Evolutionary conservation across 1,140 invertebrate species (phyloP).

Genomic region (Oncopeltus fasciatus): DNA sequence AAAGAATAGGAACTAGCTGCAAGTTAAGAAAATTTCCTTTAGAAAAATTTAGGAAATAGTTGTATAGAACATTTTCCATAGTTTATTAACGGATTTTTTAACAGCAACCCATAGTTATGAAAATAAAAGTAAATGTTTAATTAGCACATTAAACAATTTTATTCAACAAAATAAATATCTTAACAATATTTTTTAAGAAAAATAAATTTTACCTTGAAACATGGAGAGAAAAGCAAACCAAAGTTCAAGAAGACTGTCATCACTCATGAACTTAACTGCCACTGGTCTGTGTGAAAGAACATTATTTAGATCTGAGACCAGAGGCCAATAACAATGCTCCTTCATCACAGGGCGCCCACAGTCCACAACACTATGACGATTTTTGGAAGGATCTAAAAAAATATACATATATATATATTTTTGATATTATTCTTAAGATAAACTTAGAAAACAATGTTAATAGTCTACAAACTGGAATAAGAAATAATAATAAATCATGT

Average conservation of each 20-base stretch:
- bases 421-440: no score
- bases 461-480: neutral
- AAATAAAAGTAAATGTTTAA: no score
- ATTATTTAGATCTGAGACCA: slow-evolving; percentile 93
- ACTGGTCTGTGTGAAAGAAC: slow-evolving; percentile 86
- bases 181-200: neutral
- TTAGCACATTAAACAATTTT: no score
- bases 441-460: no score
- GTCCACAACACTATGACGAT: slow-evolving; percentile 84
- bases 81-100: no score
- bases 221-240: slow-evolving; percentile 88
- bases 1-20: no score
- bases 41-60: no score
- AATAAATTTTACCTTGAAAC: slow-evolving; percentile 62
- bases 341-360: slow-evolving; percentile 84
- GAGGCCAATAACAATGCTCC: slow-evolving; percentile 94
- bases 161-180: no score
- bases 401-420: no score
- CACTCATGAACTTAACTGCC: slow-evolving; percentile 74
- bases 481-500: neutral
- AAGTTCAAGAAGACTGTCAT: slow-evolving; percentile 73
- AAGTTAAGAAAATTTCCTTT: no score
- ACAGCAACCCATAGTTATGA: no score
- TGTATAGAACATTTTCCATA: no score
- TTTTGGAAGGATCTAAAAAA: slow-evolving; percentile 53